Evolutionary conservation across 35 echinoderm and acorn worm genomes (phyloP).

Genomic region (Ophiothrix spiculata): DNA sequence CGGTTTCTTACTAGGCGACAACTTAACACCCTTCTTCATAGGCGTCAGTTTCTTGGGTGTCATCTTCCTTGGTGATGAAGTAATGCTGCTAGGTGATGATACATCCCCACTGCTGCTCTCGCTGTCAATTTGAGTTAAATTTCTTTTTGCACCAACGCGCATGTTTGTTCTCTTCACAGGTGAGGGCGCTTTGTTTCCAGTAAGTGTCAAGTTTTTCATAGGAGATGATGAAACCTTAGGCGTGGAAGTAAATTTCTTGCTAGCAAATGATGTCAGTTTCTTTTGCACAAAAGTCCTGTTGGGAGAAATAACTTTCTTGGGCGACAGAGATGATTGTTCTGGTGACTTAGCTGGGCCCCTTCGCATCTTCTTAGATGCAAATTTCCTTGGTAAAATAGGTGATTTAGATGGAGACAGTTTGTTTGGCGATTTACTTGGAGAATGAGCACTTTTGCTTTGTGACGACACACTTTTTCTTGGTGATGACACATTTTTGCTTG

Average conservation of each 20-base stretch:
- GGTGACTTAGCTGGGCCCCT: slow-evolving; percentile 20
- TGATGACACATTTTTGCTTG: no score
- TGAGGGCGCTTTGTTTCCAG: background rate
- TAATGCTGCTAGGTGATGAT: background rate
- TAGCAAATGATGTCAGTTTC: background rate
- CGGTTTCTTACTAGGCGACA: background rate
- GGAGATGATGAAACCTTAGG: background rate
- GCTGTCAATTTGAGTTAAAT: background rate
- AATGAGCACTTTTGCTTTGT: background rate
- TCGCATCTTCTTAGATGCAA: slow-evolving; percentile 9
- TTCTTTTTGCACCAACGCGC: background rate
- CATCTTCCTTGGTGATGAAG: slow-evolving; percentile 1
- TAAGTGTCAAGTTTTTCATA: background rate
- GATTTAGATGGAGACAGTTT: background rate
- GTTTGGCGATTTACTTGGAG: slow-evolving; percentile 1
- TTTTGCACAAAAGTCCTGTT: background rate
- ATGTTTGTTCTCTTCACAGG: background rate
- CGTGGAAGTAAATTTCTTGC: background rate
- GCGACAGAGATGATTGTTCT: background rate
- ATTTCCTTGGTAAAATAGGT: background rate
- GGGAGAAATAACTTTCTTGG: background rate
- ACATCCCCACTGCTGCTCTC: background rate
- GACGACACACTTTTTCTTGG: background rate
- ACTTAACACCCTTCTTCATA: background rate
- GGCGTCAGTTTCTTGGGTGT: no score